Base-by-base conservation (phyloP, 2,113 vertebrate species). In the Furnarius figulus region DNA sequence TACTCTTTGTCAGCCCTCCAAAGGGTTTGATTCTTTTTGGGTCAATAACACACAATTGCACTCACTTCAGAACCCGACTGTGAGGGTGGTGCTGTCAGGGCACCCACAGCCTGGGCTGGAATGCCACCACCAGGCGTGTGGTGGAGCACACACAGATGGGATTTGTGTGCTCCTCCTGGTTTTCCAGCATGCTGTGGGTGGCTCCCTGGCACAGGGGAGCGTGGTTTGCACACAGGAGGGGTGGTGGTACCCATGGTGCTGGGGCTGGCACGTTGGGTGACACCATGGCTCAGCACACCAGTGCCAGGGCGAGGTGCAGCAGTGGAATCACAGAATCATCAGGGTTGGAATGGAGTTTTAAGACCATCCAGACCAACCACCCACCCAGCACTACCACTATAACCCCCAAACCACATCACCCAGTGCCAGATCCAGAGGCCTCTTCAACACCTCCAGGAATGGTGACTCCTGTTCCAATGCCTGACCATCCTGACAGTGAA, bases 31-130 rank as follows among this genome's bases (percentile, higher is more conserved):
- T 6, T 52, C 5, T 30, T 86, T 30, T n/a, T 52, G 23, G 31
- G 50, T 95, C 94, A 92, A 76, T 87, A 93, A 24, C 33, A 53
- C 19, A 46, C 17, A 81, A 91, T 27, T 76, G 90, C n/a, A 30
- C 18, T 74, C 78, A 50, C 35, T 96, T 93, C 49, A 80, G 50
- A 85, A n/a, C 24, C 39, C 8, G 33, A 17, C 37, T 52, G 42
- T 0, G 3, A 80, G 59, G 28, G 67, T 8, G 12, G 75, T 80
- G 56, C 53, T 56, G 74, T 52, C 72, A 93, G 46, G n/a, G 40
- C 6, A 10, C 23, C 46, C 9, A 3, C n/a, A 49, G 76, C 68
- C n/a, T 2, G 5, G 74, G 62, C n/a, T 3, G 3, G 15, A 0
- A 0, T 76, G 80, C 31, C 65, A 59, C 21, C 9, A 2, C 76